These are phyloP conservation scores for Bagarius yarrelli DNA, from an alignment of 2,113 vertebrate genomes.

Conservation along the genomic window DNA sequence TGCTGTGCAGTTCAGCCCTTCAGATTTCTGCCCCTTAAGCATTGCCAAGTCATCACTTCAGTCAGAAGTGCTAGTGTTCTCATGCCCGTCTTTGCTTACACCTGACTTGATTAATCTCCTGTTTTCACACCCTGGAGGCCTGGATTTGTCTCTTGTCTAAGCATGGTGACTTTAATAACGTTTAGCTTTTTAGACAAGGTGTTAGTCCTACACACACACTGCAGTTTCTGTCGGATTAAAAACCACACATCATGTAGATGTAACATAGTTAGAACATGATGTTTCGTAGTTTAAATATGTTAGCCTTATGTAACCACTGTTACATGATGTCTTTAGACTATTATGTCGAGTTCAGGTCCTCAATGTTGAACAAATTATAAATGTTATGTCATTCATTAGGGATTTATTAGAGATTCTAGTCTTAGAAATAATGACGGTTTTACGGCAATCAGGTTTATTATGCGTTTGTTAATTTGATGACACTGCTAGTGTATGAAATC, in stretches of 20 bases:
- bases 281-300: too few relatives aligned
- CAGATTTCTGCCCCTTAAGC: background rate
- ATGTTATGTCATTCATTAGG: too few relatives aligned
- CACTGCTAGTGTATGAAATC: too few relatives aligned
- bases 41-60: conserved; percentile 4
- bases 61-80: conserved; percentile 13
- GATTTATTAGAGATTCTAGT: too few relatives aligned
- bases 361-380: too few relatives aligned
- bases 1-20: background rate
- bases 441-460: too few relatives aligned
- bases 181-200: conserved; percentile 8
- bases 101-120: conserved; percentile 38
- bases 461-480: too few relatives aligned
- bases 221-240: background rate
- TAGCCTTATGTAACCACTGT: too few relatives aligned
- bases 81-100: background rate
- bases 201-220: background rate
- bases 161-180: conserved; percentile 16
- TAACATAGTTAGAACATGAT: too few relatives aligned
- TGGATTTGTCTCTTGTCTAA: conserved; percentile 34
- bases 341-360: too few relatives aligned
- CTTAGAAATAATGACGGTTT: too few relatives aligned
- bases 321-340: too few relatives aligned
- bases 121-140: conserved; percentile 4
- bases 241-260: background rate